Evolutionary conservation across 2,797 vertebrate species (phyloP), one percentile per base, ranked within the genome.

Genomic region (Holocentrus rufus): DNA sequence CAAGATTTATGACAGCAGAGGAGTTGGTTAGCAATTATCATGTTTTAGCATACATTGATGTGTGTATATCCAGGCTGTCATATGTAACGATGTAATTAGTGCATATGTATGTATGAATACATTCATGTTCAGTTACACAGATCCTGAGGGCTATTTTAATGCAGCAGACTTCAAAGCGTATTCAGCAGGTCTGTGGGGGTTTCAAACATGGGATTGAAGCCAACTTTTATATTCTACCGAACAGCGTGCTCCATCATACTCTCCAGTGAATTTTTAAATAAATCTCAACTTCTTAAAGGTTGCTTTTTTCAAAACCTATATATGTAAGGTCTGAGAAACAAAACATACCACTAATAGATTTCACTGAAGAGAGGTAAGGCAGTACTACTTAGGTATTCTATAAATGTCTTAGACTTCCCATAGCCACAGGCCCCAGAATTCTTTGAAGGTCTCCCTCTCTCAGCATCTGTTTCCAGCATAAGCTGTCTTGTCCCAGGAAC

Each of bases 161-260:
- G 74, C 80, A 81, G 65, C 58, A 61, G 57, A 80, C 85, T 88
- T 90, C 86, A 90, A 90, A 89, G 85, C 70, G 47, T 22, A 74
- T 62, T 60, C 63, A 72, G 47, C n/a, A 27, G 46, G 65, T 84
- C 84, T 77, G 72, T 59, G 50, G 83, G 74, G 85, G 68, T 70
- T 88, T 84, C 14, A 63, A 46, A 27, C 11, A 75, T 74, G 23
- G n/a, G 50, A 80, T 54, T 65, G 57, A 77, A 81, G 69, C 65
- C 57, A 83, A 63, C 54, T 78, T 79, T 72, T 74, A 55, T 66
- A 65, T 81, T 75, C 55, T 31, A 61, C 65, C 61, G 34, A 63
- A 69, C 44, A 69, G 39, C n/a, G 1, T 25, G 25, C 79, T 76
- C 60, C 74, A 74, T 86, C 60, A 72, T 78, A 6, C 49, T 72